Conservation (phyloP, 2,797 vertebrate genomes). For the Dendrocincla tyrannina region DNA sequence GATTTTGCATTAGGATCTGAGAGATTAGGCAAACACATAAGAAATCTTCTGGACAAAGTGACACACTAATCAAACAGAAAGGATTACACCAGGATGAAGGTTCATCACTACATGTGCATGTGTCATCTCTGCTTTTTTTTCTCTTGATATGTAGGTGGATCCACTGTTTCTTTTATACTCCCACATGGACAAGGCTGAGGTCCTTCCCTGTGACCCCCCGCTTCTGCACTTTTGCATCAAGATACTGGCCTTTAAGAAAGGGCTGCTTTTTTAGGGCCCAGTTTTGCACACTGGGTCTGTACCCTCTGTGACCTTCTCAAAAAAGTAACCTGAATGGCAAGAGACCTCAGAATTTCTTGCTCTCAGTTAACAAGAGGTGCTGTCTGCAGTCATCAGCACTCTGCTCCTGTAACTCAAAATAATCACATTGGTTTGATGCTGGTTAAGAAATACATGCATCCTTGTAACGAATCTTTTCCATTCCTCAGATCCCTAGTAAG, state of each 20-base stretch:
- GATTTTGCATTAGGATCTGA: not conserved
- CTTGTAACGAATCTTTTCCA: not conserved
- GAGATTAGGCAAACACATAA: not conserved
- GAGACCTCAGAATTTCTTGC: not conserved
- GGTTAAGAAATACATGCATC: not conserved
- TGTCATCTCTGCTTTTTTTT: not conserved
- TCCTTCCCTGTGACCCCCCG: not conserved
- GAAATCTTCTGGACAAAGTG: not conserved
- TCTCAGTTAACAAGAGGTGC: not conserved
- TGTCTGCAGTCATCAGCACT: not conserved
- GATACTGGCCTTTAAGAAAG: accelerated
- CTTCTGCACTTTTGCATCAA: not conserved
- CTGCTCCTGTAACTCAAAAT: not conserved
- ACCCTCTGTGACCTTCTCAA: not conserved
- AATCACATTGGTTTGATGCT: not conserved
- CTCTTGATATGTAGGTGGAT: accelerated
- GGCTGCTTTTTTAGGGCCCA: not conserved
- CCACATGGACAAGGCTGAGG: accelerated
- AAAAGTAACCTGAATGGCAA: not conserved
- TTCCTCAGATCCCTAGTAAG: not conserved
- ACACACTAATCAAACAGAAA: not conserved
- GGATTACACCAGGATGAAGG: not conserved
- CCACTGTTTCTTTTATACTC: not conserved
- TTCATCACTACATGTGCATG: not conserved
- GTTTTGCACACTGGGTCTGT: not conserved